These are phyloP conservation scores for Chrysopilus asiliformis DNA, from an alignment of 2,888 invertebrate species.

Conservation along the genomic window DNA sequence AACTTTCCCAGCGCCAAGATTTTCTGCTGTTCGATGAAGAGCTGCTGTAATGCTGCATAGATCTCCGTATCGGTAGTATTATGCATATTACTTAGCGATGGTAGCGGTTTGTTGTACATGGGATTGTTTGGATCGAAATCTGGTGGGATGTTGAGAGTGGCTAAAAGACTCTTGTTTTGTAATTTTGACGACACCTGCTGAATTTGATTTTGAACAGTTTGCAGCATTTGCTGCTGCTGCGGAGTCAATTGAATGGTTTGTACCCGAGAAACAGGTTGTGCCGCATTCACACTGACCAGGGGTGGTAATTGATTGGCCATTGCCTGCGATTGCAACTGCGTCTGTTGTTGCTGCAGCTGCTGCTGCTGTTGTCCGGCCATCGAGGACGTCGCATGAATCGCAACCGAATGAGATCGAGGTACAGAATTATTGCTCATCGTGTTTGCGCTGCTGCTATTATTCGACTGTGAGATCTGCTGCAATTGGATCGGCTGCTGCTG, in stretches of 20 bases:
- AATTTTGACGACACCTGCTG: conserved; percentile 46
- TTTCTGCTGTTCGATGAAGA: conserved; percentile 56
- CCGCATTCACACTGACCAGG: conserved; percentile 18
- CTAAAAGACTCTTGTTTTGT: conserved; percentile 32
- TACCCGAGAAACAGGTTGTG: conserved; percentile 41
- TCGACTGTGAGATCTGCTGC: too few species aligned
- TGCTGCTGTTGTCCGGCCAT: conserved; percentile 17
- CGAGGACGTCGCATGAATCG: background rate
- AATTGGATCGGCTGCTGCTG: too few species aligned
- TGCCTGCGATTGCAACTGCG: too few species aligned
- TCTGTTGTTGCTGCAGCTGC: conserved; percentile 14
- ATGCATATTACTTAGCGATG: conserved; percentile 29
- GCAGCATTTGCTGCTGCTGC: conserved; percentile 54
- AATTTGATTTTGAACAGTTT: conserved; percentile 54
- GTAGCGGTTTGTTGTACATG: conserved; percentile 31
- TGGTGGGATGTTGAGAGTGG: conserved; percentile 28
- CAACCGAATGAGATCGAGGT: too few species aligned
- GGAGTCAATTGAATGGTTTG: conserved; percentile 61
- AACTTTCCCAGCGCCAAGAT: conserved; percentile 58
- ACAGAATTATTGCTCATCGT: conserved; percentile 8
- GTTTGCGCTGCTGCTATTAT: too few species aligned
- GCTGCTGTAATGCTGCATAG: conserved; percentile 41
- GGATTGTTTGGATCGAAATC: conserved; percentile 32
- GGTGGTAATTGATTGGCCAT: conserved; percentile 18
- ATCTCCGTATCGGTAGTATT: conserved; percentile 40